Conservation (phyloP, 1,140 invertebrate species). For the Drosophila subpulchrella region DNA sequence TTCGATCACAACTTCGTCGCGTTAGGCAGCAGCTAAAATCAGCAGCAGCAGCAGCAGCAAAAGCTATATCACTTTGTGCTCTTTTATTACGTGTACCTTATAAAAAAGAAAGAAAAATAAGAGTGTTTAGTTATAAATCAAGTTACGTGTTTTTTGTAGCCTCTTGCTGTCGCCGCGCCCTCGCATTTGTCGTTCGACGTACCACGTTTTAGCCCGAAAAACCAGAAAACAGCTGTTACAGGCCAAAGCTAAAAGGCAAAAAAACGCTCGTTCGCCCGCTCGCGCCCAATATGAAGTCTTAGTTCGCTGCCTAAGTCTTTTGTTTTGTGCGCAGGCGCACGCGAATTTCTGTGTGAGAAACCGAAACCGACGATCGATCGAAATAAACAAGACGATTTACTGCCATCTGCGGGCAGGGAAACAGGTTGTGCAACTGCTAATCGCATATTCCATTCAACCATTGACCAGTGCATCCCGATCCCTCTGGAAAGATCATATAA, state of each 20-base stretch:
- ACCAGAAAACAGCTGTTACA: slow-evolving; percentile 45
- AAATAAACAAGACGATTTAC: slow-evolving; percentile 68
- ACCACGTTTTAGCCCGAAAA: slow-evolving; percentile 28
- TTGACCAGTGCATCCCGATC: slow-evolving; percentile 42
- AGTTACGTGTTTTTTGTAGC: slow-evolving; percentile 69
- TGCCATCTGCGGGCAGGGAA: slow-evolving; percentile 33
- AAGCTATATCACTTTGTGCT: slow-evolving; percentile 35
- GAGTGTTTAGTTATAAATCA: slow-evolving; percentile 54
- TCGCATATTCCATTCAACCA: slow-evolving; percentile 50
- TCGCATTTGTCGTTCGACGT: slow-evolving; percentile 20
- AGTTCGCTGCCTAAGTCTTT: slow-evolving; percentile 77
- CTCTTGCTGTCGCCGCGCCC: slow-evolving; percentile 21
- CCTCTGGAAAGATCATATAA: slow-evolving; percentile 6
- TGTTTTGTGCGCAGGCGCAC: slow-evolving; percentile 58
- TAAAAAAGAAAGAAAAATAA: slow-evolving; percentile 36
- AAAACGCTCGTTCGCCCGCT: slow-evolving; percentile 19
- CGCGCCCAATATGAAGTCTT: slow-evolving; percentile 55
- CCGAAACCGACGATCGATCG: slow-evolving; percentile 41
- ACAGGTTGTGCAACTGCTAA: slow-evolving; percentile 75
- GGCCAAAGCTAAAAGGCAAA: slow-evolving; percentile 13
- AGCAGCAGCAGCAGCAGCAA: slow-evolving; percentile 18
- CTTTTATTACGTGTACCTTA: slow-evolving; percentile 49
- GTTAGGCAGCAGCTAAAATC: slow-evolving; percentile 61
- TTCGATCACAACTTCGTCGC: slow-evolving; percentile 70
- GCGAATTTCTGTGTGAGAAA: slow-evolving; percentile 62